A percentile compares a stretch with the other conserved stretches of the same genome.
These are phyloP conservation scores for Pteria penguin DNA, from an alignment of 2,888 invertebrate species.

Conservation along the genomic window DNA sequence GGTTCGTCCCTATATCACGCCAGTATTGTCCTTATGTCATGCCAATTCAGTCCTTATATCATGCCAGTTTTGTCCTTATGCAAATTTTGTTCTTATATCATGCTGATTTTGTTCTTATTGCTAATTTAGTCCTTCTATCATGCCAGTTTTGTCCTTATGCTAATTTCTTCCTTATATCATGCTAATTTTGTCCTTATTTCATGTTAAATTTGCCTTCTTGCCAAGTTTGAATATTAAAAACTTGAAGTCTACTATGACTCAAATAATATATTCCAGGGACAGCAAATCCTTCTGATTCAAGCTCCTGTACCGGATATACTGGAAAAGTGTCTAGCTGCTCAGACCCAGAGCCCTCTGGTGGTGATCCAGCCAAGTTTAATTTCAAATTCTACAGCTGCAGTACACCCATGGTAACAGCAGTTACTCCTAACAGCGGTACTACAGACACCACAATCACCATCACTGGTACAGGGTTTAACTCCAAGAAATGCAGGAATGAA, in stretches of 20 bases:
- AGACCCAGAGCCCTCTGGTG: conserved; percentile 37
- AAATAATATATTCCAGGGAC: conserved; percentile 47
- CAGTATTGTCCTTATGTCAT: no score
- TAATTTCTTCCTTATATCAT: no score
- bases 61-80: no score
- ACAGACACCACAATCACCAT: conserved; percentile 51
- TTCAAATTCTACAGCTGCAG: conserved; percentile 58
- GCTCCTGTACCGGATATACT: conserved; percentile 46
- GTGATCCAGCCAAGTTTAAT: conserved; percentile 51
- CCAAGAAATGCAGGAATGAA: conserved; percentile 61
- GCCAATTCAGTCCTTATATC: no score
- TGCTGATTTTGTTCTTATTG: no score
- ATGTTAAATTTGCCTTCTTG: no score
- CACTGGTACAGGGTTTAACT: conserved; percentile 58
- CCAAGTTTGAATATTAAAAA: background rate
- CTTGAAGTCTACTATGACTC: no score
- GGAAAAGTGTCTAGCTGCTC: conserved; percentile 47
- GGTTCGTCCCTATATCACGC: no score
- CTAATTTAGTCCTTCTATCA: no score
- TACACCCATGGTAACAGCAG: conserved; percentile 53
- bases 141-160: no score
- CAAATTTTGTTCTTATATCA: no score
- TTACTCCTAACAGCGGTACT: conserved; percentile 56
- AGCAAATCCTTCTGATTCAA: conserved; percentile 42
- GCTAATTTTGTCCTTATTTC: no score